These are phyloP conservation scores for Calvadosia cruxmelitensis DNA, from an alignment of 30 jellyfish, hydroid and myxozoan species.

Conservation along the genomic window DNA sequence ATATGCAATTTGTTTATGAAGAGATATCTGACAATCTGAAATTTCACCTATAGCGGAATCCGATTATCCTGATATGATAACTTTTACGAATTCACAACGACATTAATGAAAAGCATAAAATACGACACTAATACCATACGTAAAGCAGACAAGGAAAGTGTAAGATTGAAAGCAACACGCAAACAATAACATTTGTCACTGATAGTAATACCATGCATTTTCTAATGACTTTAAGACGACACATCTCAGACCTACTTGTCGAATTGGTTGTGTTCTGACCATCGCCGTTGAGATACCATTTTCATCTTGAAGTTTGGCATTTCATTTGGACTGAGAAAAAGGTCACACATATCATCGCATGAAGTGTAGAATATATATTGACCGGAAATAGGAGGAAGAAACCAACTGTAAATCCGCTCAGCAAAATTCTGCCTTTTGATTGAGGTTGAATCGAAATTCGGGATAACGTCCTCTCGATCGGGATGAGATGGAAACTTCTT, in stretches of 20 bases:
- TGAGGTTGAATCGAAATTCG: constrained; percentile 65
- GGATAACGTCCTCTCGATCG: constrained; percentile 48
- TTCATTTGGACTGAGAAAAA: constrained; percentile 78
- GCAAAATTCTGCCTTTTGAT: constrained; percentile 49
- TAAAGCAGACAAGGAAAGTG: too few species aligned
- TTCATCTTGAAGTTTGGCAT: constrained; percentile 63
- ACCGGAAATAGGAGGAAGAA: constrained; percentile 93
- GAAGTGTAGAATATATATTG: constrained; percentile 76
- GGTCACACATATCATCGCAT: constrained; percentile 83
- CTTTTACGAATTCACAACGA: too few species aligned
- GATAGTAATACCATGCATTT: too few species aligned
- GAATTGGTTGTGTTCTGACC: constrained; percentile 94
- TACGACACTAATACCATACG: too few species aligned
- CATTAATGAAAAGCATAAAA: too few species aligned
- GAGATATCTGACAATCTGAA: too few species aligned
- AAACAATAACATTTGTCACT: too few species aligned
- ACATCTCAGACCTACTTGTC: constrained; percentile 46
- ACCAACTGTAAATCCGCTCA: constrained; percentile 78
- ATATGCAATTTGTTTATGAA: too few species aligned
- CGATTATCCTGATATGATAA: too few species aligned
- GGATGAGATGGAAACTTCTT: constrained; percentile 59
- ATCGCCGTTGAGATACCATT: constrained; percentile 70
- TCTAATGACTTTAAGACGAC: too few species aligned
- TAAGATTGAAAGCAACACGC: too few species aligned
- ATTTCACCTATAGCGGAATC: too few species aligned